A percentile compares a stretch with the other conserved stretches of the same genome.
Evolutionary conservation across 2,797 vertebrate species (phyloP).

Genomic region (Aldrovandia affinis): DNA sequence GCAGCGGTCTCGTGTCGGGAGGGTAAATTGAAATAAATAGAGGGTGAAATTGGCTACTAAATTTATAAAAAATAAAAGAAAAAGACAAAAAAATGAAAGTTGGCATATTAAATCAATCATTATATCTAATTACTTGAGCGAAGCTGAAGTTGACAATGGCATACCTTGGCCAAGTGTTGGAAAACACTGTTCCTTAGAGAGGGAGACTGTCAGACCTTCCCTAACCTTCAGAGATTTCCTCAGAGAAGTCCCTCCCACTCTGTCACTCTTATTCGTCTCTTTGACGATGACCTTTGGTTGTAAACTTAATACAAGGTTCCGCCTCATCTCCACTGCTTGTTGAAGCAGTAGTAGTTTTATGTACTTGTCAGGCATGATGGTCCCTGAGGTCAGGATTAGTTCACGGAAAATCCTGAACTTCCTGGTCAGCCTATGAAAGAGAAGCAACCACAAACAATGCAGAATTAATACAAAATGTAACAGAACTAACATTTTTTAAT

Average conservation of each 20-base stretch:
- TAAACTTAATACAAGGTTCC: neutral
- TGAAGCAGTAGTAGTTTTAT: conserved; percentile 9
- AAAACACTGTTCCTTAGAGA: neutral
- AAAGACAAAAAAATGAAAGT: no score
- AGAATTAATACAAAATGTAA: neutral
- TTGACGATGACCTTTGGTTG: neutral
- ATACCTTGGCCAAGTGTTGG: neutral
- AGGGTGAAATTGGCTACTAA: no score
- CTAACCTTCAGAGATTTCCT: neutral
- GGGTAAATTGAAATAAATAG: no score
- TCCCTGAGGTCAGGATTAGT: neutral
- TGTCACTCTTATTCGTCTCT: neutral
- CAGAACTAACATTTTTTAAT: neutral
- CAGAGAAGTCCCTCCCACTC: neutral
- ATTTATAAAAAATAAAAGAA: no score
- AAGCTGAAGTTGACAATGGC: neutral
- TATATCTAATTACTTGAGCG: neutral
- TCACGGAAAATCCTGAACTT: neutral
- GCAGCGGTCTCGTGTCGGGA: no score
- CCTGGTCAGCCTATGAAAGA: neutral
- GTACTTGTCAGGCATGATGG: conserved; percentile 4
- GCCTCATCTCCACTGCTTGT: neutral
- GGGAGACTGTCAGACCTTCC: neutral
- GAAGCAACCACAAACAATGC: neutral
- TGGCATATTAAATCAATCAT: no score